These are phyloP conservation scores for Bilobella aurantiaca DNA, from an alignment of 1,140 invertebrate species.

Conservation along the genomic window DNA sequence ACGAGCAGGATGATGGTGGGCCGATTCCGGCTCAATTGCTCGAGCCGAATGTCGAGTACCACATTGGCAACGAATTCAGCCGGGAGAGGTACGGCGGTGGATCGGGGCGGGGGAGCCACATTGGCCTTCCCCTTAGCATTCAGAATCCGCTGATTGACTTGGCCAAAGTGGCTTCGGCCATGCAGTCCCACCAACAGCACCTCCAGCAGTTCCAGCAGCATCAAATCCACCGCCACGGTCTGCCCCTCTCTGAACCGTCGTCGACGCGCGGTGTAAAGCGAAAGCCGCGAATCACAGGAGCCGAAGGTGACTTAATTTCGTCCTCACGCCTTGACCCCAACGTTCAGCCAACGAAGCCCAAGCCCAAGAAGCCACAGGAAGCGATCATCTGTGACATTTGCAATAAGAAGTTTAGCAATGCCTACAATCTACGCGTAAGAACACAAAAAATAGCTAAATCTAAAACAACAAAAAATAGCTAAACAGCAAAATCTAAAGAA, in stretches of 20 bases:
- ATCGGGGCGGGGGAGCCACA: not conserved
- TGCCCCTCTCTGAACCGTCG: not conserved
- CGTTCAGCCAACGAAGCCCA: conserved; percentile 19
- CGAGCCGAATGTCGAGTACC: conserved; percentile 34
- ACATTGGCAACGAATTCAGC: conserved; percentile 29
- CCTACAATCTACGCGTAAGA: conserved; percentile 65
- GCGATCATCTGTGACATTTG: conserved; percentile 64
- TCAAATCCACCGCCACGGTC: not conserved
- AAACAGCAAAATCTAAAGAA: no score
- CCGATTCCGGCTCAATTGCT: conserved; percentile 31
- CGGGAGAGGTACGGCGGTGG: not conserved
- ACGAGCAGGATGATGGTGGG: conserved; percentile 13
- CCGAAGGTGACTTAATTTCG: conserved; percentile 25
- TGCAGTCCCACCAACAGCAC: not conserved
- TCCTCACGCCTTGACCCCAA: conserved; percentile 22
- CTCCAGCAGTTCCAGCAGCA: not conserved
- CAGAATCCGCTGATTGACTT: conserved; percentile 30
- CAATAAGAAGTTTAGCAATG: conserved; percentile 75
- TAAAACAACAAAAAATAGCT: no score
- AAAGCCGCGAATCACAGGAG: conserved; percentile 12
- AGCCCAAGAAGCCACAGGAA: conserved; percentile 31
- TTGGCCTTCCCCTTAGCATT: conserved; percentile 5
- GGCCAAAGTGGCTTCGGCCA: conserved; percentile 30
- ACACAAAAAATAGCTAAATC: no score
- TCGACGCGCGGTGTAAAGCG: conserved; percentile 6